A percentile compares a stretch with the other conserved stretches of the same genome.
phyloP scores from a whole-genome alignment of 2,888 invertebrate species.

The Harpalus rufipes region DNA sequence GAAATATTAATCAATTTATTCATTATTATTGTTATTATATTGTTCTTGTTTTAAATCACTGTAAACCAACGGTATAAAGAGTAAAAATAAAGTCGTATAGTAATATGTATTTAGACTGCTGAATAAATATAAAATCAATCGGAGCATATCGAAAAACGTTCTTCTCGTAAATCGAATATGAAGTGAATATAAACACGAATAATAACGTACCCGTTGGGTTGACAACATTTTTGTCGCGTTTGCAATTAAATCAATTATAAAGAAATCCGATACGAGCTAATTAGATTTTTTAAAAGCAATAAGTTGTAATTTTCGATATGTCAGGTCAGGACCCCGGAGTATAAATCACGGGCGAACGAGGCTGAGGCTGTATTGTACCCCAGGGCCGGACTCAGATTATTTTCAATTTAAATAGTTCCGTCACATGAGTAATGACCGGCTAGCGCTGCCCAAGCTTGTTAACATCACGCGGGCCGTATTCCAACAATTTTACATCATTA shows the following conservation, averaged over 20 bases:
- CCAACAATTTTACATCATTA: background rate
- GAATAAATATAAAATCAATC: constrained; percentile 15
- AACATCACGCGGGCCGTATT: constrained; percentile 24
- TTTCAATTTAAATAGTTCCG: constrained; percentile 55
- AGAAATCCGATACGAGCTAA: constrained; percentile 57
- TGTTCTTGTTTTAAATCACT: too few species aligned
- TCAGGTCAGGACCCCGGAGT: constrained; percentile 63
- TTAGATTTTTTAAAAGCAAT: constrained; percentile 62
- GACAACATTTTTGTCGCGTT: constrained; percentile 19
- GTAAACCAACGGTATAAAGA: too few species aligned
- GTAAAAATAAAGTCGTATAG: too few species aligned
- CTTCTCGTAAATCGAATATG: constrained; percentile 7
- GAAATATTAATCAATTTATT: too few species aligned
- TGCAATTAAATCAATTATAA: constrained; percentile 59
- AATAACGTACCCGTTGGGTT: background rate
- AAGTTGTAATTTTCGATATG: constrained; percentile 66
- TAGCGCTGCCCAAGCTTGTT: constrained; percentile 11
- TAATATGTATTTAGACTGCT: background rate
- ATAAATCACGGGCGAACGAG: constrained; percentile 62
- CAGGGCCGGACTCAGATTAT: constrained; percentile 55
- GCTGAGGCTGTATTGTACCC: constrained; percentile 53
- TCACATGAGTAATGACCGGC: constrained; percentile 47
- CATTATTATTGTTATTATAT: too few species aligned
- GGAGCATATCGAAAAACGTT: background rate
- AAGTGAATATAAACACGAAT: background rate